Evolutionary conservation across 1,140 invertebrate genomes (phyloP).

Genomic region (Drosophila setifemur): DNA sequence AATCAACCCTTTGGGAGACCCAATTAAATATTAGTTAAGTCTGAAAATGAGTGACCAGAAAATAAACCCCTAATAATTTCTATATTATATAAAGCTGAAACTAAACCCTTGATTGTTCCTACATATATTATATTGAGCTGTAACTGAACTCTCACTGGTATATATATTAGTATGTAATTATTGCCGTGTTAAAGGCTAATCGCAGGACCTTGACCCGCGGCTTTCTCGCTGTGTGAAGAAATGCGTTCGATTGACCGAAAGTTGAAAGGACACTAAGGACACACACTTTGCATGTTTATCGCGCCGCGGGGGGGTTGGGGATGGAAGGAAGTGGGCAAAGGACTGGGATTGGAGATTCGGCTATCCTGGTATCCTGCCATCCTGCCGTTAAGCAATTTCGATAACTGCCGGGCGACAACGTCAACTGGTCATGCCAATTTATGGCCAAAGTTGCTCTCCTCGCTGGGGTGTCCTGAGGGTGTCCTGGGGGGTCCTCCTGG

Average conservation of each 20-base stretch:
- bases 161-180: no score
- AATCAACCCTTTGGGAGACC: no score
- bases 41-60: no score
- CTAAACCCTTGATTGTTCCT: no score
- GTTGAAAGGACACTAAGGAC: slow-evolving; percentile 28
- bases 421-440: slow-evolving; percentile 59
- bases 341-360: not conserved
- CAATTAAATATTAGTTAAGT: no score
- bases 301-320: slow-evolving; percentile 21
- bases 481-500: no score
- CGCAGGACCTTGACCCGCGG: no score
- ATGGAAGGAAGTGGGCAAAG: not conserved
- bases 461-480: slow-evolving; percentile 17
- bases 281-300: slow-evolving; percentile 64
- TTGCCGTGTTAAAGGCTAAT: no score
- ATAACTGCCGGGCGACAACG: slow-evolving; percentile 54
- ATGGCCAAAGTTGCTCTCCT: slow-evolving; percentile 28
- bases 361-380: not conserved
- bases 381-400: slow-evolving; percentile 58
- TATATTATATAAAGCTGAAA: no score
- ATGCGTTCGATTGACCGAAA: slow-evolving; percentile 36
- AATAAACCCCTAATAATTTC: no score
- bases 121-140: no score
- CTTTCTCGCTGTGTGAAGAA: slow-evolving; percentile 24
- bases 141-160: no score